Conservation (phyloP, 2,888 invertebrate species). For the Augiades crinisus region DNA sequence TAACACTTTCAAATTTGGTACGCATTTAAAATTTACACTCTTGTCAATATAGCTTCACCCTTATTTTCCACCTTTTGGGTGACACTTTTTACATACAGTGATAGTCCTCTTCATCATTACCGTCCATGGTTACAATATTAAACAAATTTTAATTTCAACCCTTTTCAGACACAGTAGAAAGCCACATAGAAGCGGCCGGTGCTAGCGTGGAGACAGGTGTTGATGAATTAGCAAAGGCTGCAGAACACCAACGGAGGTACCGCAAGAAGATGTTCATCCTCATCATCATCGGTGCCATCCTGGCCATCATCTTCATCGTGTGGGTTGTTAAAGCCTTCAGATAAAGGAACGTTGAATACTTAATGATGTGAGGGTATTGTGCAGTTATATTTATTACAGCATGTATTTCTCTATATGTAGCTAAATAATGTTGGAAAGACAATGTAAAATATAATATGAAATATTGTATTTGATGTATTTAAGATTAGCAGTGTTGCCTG, state of each 20-base stretch:
- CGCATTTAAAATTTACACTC: too few relatives aligned
- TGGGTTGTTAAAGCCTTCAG: constrained; percentile 83
- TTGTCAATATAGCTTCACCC: too few relatives aligned
- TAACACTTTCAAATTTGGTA: too few relatives aligned
- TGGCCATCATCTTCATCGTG: constrained; percentile 85
- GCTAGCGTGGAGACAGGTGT: constrained; percentile 90
- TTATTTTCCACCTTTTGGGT: too few relatives aligned
- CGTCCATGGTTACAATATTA: too few relatives aligned
- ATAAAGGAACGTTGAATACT: constrained; percentile 44
- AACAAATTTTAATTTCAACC: too few relatives aligned
- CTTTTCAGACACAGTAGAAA: constrained; percentile 88
- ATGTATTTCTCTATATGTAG: not conserved
- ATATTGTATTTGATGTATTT: too few relatives aligned
- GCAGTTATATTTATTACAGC: not conserved
- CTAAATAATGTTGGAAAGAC: not conserved
- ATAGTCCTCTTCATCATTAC: too few relatives aligned
- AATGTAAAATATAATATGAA: not conserved
- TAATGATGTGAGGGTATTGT: not conserved
- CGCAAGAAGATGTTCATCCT: constrained; percentile 88
- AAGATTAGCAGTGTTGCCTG: too few relatives aligned
- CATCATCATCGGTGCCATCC: constrained; percentile 83
- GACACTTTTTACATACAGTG: too few relatives aligned
- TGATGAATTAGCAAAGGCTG: constrained; percentile 90
- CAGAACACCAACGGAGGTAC: constrained; percentile 87
- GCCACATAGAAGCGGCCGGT: constrained; percentile 88